Percentiles rank a stretch among this genome's conserved stretches.
These are phyloP conservation scores for Gonatopus flavifemur DNA, from an alignment of 1,140 invertebrate species.

Conservation along the genomic window DNA sequence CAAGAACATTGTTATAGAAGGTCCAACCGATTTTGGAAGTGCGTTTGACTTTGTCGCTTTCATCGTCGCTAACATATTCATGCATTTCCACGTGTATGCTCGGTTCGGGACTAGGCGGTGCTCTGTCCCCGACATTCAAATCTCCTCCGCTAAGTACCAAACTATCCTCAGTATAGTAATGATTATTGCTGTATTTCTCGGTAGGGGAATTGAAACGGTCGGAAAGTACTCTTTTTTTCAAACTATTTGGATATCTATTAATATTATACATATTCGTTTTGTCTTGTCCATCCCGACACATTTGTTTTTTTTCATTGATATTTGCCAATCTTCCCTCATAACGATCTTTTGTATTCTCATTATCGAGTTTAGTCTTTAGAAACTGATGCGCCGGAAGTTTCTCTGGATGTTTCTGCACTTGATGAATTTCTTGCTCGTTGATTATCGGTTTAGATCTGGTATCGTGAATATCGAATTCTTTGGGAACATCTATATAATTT, in stretches of 20 bases:
- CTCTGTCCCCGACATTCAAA: conserved; percentile 58
- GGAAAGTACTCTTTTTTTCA: too few species aligned
- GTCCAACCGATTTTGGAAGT: conserved; percentile 66
- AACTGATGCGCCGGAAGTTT: background rate
- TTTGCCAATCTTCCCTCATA: background rate
- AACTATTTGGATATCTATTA: too few species aligned
- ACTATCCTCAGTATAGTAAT: too few species aligned
- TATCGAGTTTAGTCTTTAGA: background rate
- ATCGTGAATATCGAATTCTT: background rate
- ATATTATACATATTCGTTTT: too few species aligned
- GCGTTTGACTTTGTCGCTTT: conserved; percentile 50
- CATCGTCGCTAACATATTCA: conserved; percentile 61
- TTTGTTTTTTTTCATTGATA: conserved; percentile 1
- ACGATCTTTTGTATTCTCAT: background rate
- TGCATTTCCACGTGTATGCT: conserved; percentile 65
- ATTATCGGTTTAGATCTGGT: background rate
- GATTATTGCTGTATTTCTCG: too few species aligned
- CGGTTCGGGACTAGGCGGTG: conserved; percentile 61
- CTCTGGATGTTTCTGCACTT: background rate
- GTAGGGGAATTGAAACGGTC: too few species aligned
- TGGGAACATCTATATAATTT: conserved; percentile 6
- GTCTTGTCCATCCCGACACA: too few species aligned
- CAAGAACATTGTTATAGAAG: conserved; percentile 68
- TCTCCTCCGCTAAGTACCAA: conserved; percentile 61
- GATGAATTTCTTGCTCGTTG: background rate